phyloP scores from a whole-genome alignment of 1,140 invertebrate species.

The Holcopasites calliopsidis region DNA sequence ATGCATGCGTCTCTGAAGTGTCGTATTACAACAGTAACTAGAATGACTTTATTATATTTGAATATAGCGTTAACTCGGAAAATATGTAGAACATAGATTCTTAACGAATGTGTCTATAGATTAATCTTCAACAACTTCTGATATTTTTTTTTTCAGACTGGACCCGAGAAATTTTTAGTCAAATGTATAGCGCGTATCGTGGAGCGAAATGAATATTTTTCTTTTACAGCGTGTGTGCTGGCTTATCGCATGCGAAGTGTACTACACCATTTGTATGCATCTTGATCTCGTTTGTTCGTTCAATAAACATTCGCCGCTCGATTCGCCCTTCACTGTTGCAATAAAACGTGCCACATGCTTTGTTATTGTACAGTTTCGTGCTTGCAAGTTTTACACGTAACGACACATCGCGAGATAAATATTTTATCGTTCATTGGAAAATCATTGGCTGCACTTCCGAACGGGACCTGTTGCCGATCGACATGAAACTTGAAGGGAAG shows the following conservation, averaged over 20 bases:
- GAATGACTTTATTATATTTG: no score
- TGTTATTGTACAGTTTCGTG: neutral
- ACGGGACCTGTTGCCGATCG: no score
- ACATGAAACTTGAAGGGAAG: no score
- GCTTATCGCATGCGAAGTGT: conserved; percentile 5
- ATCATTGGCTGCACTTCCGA: no score
- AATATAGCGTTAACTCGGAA: no score
- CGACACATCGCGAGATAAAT: neutral
- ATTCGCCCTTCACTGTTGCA: no score
- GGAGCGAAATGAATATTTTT: neutral
- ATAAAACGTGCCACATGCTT: neutral
- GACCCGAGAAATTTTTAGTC: neutral
- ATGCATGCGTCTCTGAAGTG: no score
- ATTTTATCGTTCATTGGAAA: neutral
- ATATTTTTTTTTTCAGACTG: conserved; percentile 24
- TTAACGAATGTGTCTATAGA: neutral
- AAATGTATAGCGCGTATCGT: neutral
- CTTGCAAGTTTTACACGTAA: neutral
- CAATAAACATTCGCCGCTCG: neutral
- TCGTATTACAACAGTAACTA: no score
- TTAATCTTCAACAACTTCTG: neutral
- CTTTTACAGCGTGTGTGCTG: neutral
- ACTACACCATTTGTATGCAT: neutral
- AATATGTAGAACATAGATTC: neutral
- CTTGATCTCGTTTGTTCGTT: neutral